Base-by-base conservation (phyloP, 2,113 vertebrate genomes). In the Paradisaea rubra region DNA sequence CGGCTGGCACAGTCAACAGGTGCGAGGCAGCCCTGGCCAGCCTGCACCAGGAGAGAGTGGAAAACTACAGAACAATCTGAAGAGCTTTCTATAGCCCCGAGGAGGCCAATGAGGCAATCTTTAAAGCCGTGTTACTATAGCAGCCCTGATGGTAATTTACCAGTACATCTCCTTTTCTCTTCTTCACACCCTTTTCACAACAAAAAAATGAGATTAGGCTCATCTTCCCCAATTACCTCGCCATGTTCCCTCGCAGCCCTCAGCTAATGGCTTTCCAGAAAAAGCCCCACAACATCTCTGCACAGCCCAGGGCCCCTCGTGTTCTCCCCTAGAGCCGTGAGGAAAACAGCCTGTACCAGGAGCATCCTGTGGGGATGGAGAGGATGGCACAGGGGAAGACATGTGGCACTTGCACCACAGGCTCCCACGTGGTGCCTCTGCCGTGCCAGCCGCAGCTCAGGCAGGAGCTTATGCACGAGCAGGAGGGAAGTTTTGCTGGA, bases 111-210 rank as follows among this genome's bases (percentile, higher is more conserved):
- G 3, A 85, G 71, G 91, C 70, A 89, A 83, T 96, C 89, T 96
- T 91, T 78, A 92, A 86, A 92, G 91, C n/a, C 3, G 5, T 91
- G 96, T 97, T 97, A 96, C 96, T 96, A 96, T 97, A 97, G 96
- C 96, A 97, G 94, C 95, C 92, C 79, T 65, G 94, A 83, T 95
- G 33, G 94, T 88, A 94, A 97, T 96, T 96, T 95, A 81, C 81
- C 84, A 86, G 94, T 27, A 88, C 81, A 89, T 95, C 89, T 97
- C 81, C 78, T 84, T 94, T 96, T 90, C 72, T 80, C 91, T 94
- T 93, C 93, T 89, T 95, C 91, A 77, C 59, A n/a, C 86, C 82
- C 82, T 78, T 96, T 93, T 88, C 80, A 79, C 89, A 93, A 87
- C 93, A 80, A 78, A 89, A 94, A 88, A 82, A 93, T n/a, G 82